A percentile compares a stretch with the other conserved stretches of the same genome.
Evolutionary conservation across 2,888 invertebrate species (phyloP).

Genomic region (Eupelmus urozonus): DNA sequence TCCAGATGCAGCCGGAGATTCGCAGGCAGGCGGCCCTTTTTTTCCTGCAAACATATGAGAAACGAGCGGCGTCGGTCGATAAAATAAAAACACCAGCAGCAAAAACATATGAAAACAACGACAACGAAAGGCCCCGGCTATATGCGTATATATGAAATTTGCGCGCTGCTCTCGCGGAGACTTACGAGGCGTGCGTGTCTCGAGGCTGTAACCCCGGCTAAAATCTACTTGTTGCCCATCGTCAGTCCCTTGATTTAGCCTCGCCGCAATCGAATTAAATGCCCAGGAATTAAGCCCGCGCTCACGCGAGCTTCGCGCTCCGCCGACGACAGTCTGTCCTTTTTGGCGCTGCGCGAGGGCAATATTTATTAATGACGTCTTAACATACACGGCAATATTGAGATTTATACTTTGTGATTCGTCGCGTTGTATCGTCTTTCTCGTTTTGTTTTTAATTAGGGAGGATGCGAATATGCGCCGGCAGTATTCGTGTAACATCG

Average conservation of each 20-base stretch:
- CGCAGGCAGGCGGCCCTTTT: too few relatives aligned
- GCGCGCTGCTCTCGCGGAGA: slow-evolving; percentile 49
- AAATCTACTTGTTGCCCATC: slow-evolving; percentile 76
- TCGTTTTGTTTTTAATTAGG: too few relatives aligned
- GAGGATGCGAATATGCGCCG: too few relatives aligned
- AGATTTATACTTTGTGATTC: slow-evolving; percentile 37
- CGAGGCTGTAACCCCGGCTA: slow-evolving; percentile 73
- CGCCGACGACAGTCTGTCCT: slow-evolving; percentile 42
- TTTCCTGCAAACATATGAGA: not conserved
- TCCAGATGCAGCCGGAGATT: too few relatives aligned
- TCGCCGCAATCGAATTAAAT: slow-evolving; percentile 73
- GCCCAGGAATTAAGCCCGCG: slow-evolving; percentile 53
- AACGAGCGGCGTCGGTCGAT: not conserved
- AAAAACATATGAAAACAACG: slow-evolving; percentile 12
- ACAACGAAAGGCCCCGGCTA: slow-evolving; percentile 10
- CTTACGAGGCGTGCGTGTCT: slow-evolving; percentile 74
- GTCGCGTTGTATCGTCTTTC: not conserved
- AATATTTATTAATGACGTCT: slow-evolving; percentile 45
- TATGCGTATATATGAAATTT: not conserved
- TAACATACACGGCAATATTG: slow-evolving; percentile 12
- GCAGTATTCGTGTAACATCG: too few relatives aligned
- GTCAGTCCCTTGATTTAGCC: slow-evolving; percentile 74
- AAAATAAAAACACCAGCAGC: not conserved
- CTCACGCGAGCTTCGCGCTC: not conserved
- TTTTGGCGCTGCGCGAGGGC: not conserved